Percentiles rank a stretch among this genome's conserved stretches.
phyloP scores from a whole-genome alignment of 1,140 invertebrate genomes.

The Anthonomus grandis region DNA sequence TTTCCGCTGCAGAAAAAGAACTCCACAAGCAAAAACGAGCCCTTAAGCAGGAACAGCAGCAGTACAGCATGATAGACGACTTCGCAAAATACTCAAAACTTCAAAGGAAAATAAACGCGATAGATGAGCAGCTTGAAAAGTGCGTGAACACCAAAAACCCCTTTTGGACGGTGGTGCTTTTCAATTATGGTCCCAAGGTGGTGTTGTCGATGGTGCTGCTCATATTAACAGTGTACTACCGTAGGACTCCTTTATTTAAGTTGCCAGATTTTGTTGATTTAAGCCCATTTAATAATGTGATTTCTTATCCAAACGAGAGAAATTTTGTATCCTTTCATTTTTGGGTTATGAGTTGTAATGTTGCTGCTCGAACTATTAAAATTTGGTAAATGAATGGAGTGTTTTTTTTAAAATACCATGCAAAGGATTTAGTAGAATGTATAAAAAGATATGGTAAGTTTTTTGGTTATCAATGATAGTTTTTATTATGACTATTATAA shows the following conservation, averaged over 20 bases:
- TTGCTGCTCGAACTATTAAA: slow-evolving; percentile 34
- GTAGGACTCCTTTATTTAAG: slow-evolving; percentile 36
- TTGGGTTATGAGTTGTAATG: slow-evolving; percentile 42
- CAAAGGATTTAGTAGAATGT: too few species aligned
- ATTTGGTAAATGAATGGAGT: not conserved
- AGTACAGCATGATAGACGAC: slow-evolving; percentile 37
- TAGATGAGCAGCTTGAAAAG: slow-evolving; percentile 34
- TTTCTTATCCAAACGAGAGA: slow-evolving; percentile 41
- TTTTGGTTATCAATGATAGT: too few species aligned
- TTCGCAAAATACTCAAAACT: slow-evolving; percentile 45
- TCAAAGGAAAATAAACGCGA: slow-evolving; percentile 41
- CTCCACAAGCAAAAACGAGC: slow-evolving; percentile 28
- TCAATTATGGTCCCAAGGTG: slow-evolving; percentile 33
- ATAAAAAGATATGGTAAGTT: too few species aligned
- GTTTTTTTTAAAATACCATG: slow-evolving; percentile 18
- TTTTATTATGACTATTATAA: too few species aligned
- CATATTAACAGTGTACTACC: slow-evolving; percentile 35
- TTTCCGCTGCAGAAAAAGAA: slow-evolving; percentile 29
- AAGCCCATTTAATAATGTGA: slow-evolving; percentile 40
- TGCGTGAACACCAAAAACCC: slow-evolving; percentile 20
- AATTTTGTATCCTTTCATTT: slow-evolving; percentile 46
- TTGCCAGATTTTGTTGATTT: slow-evolving; percentile 38
- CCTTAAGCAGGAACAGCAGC: slow-evolving; percentile 32
- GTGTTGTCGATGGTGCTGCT: slow-evolving; percentile 30
- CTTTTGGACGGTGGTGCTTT: slow-evolving; percentile 29